Conservation (phyloP, 2,113 vertebrate species). For the Dasypus novemcinctus region DNA sequence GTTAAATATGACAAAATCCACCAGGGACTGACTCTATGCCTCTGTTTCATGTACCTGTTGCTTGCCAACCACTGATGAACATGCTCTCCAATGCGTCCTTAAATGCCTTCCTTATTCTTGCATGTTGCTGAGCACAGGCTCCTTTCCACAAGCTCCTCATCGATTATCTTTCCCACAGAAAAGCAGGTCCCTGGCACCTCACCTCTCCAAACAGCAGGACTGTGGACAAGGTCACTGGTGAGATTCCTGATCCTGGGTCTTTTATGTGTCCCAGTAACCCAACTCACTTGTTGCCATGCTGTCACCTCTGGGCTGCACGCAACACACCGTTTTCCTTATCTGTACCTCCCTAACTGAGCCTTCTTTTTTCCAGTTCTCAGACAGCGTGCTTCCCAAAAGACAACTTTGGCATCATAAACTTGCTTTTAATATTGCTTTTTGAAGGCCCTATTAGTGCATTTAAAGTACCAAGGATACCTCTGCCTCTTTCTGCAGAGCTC, state of each 20-base stretch:
- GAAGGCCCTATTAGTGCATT: neutral
- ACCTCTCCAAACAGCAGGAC: neutral
- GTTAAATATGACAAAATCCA: neutral
- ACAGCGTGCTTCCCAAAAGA: neutral
- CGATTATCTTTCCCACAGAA: neutral
- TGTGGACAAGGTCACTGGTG: neutral
- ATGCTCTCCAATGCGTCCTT: neutral
- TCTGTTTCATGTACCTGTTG: neutral
- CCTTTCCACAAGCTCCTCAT: neutral
- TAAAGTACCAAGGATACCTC: neutral
- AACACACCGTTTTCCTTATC: neutral
- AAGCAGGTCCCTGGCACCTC: neutral
- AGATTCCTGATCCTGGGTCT: neutral
- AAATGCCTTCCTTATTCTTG: neutral
- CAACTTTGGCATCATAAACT: neutral
- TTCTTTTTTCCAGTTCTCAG: neutral
- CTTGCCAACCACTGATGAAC: neutral
- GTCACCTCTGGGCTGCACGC: neutral
- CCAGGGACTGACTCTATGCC: neutral
- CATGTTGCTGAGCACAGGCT: neutral
- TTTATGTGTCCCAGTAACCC: neutral
- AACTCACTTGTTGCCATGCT: neutral
- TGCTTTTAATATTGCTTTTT: neutral
- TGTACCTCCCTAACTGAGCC: neutral
- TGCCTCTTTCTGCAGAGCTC: neutral